These are phyloP conservation scores for Galago senegalensis DNA, from an alignment of 2,797 vertebrate genomes.

Conservation along the genomic window DNA sequence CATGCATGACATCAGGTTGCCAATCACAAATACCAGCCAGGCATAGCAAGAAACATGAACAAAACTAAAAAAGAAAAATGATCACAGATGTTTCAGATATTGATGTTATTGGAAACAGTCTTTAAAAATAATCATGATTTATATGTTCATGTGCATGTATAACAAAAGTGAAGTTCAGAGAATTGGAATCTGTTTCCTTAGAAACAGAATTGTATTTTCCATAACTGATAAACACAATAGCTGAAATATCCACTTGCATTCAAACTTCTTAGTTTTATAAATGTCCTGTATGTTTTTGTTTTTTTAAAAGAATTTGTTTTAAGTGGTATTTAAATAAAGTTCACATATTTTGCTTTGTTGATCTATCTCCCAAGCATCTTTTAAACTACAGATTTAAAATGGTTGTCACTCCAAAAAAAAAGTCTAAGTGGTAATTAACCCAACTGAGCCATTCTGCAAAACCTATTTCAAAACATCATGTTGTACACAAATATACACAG, in stretches of 20 bases:
- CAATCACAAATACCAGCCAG: neutral
- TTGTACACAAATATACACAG: neutral
- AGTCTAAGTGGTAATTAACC: neutral
- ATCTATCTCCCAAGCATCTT: neutral
- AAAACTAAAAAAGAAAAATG: constrained; percentile 5
- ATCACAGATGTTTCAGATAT: neutral
- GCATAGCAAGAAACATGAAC: neutral
- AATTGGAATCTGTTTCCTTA: constrained; percentile 4
- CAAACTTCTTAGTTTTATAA: neutral
- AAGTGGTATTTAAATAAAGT: neutral
- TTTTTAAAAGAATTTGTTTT: neutral
- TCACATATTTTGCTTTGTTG: neutral
- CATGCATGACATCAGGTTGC: neutral
- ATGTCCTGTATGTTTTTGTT: neutral
- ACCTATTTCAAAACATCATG: neutral
- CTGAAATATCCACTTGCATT: neutral
- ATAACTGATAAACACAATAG: neutral
- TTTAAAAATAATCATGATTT: neutral
- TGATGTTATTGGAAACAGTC: neutral
- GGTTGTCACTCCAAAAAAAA: neutral
- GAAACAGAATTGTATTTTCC: neutral
- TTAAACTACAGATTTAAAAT: neutral
- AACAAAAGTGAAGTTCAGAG: neutral
- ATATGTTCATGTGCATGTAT: no score
- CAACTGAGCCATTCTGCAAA: neutral